phyloP scores from a whole-genome alignment of 2,113 vertebrate genomes.

The Notechis scutatus region DNA sequence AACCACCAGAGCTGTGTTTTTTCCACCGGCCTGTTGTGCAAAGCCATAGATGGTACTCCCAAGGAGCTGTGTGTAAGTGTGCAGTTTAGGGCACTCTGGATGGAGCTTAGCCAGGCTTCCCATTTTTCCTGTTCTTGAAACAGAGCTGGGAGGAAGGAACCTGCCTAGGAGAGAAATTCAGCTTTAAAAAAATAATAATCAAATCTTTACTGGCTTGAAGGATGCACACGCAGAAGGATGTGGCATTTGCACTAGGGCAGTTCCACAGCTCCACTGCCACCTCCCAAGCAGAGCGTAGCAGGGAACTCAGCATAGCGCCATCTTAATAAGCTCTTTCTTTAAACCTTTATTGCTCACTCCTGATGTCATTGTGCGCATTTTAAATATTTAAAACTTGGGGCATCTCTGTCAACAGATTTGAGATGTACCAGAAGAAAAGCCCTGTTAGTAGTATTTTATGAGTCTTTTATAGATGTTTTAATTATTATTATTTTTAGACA shows the following conservation, averaged over 20 bases:
- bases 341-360: not conserved
- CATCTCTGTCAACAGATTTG: not conserved
- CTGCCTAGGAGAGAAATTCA: not conserved
- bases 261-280: not conserved
- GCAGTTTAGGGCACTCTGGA: not conserved
- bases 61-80: not conserved
- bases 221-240: not conserved
- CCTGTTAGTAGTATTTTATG: not conserved
- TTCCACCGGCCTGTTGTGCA: not conserved
- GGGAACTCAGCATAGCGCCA: not conserved
- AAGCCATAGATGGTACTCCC: not conserved
- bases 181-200: not conserved
- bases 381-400: not conserved
- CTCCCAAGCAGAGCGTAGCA: not conserved
- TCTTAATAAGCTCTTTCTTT: not conserved
- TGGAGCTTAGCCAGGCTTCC: not conserved
- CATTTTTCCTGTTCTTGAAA: not conserved
- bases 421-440: not conserved
- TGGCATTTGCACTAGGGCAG: constrained; percentile 18
- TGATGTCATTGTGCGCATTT: not conserved
- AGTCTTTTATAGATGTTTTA: not conserved
- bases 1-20: not conserved
- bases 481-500: not conserved
- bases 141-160: not conserved
- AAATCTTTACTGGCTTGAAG: not conserved